Evolutionary conservation across 1,140 invertebrate species (phyloP), one percentile per base, ranked within the genome.

Genomic region (Drosophila azteca): DNA sequence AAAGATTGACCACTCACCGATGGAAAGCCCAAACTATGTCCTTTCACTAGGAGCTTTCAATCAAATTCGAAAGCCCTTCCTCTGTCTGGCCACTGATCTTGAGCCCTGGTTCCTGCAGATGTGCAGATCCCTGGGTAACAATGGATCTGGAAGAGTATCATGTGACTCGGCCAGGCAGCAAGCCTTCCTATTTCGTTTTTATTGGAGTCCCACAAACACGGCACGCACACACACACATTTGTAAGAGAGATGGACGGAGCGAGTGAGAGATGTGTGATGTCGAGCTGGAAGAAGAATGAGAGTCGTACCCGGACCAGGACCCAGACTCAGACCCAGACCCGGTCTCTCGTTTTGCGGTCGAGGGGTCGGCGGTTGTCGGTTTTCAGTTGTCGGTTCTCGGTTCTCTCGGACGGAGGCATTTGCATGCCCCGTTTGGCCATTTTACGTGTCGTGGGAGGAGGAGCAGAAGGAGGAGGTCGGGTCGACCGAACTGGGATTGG

Each of bases 361-460:
- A 52, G 68, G 75, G 75, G 54, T 62, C 60, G 60, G 77, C 60
- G 51, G 64, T 57, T 68, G 60, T 77, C 60, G 51, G 64, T 57
- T 54, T 53, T 45, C 65, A 62, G 72, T 5, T 26, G 4, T 26
- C 24, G 24, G 3, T 5, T 26, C 4, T 26, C 24, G 22, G 67
- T n/a, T n/a, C 67, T 50, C 53, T 45, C 65, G 68, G 72, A 52
- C 63, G 68, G 64, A 62, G 64, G 55, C 65, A 87, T 87, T 87
- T 87, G 83, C 83, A 83, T 87, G 79, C 75, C 70, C 75, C 41
- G 70, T 66, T 66, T 82, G 68, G 60, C 75, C 65, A 67, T 58
- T 73, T 64, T 74, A 82, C 79, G 79, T 83, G 67, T 79, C 58
- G 51, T 51, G 22, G 53, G 62, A 22, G 45, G 22, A 22, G n/a